phyloP scores from a whole-genome alignment of 2,888 invertebrate species.

The Coenonympha arcania region DNA sequence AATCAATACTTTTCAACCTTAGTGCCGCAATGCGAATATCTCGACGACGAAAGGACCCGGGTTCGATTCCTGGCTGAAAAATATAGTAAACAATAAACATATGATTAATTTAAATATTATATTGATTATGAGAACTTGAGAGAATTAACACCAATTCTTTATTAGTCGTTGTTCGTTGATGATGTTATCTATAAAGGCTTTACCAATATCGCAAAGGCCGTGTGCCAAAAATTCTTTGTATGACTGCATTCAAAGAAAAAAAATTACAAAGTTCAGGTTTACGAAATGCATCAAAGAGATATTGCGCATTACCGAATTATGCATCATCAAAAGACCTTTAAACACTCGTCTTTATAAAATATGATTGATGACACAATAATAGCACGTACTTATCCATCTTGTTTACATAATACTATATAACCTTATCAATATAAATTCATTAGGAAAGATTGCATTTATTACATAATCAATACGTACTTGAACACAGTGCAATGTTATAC shows the following conservation, averaged over 20 bases:
- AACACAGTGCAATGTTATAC: too few species aligned
- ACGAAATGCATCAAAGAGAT: conserved; percentile 2
- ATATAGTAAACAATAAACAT: background rate
- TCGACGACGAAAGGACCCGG: background rate
- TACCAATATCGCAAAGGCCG: too few species aligned
- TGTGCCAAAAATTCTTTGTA: too few species aligned
- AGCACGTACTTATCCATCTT: conserved; percentile 49
- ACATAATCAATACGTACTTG: conserved; percentile 10
- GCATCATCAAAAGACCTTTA: conserved; percentile 7
- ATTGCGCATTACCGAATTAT: conserved; percentile 4
- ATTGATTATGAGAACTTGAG: too few species aligned
- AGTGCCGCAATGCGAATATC: background rate
- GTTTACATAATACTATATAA: conserved; percentile 55
- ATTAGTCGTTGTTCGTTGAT: too few species aligned
- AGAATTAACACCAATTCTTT: too few species aligned
- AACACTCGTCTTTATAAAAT: conserved; percentile 13
- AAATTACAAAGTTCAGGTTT: background rate
- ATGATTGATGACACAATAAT: conserved; percentile 46
- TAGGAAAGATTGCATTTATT: conserved; percentile 38
- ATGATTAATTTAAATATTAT: too few species aligned
- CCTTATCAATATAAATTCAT: conserved; percentile 47
- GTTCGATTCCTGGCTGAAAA: background rate
- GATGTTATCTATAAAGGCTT: too few species aligned
- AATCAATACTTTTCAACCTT: background rate
- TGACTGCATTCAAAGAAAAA: too few species aligned